Conservation (phyloP, 2,113 vertebrate species). For the Prolemur simus region DNA sequence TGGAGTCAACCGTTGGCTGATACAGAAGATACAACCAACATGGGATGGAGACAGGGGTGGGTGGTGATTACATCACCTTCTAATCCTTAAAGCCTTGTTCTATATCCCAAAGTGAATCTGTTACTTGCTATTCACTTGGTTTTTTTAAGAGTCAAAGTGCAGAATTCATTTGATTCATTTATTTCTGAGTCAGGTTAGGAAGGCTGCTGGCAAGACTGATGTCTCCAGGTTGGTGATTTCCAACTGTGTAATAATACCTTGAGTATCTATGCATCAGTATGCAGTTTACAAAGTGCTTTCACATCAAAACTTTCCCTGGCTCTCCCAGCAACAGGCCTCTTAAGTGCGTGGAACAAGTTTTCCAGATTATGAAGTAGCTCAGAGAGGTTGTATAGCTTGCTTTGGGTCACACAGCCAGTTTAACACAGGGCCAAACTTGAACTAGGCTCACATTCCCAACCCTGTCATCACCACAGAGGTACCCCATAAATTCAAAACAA, state of each 20-base stretch:
- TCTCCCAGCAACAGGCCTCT: slow-evolving; percentile 11
- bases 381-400: not conserved
- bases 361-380: slow-evolving; percentile 34
- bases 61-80: not conserved
- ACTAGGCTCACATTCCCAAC: not conserved
- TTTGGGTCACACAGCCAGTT: not conserved
- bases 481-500: not conserved
- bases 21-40: not conserved
- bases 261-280: slow-evolving; percentile 25
- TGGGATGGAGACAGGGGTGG: rapidly evolving
- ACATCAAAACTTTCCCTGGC: slow-evolving; percentile 50
- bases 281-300: slow-evolving; percentile 72
- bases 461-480: not conserved
- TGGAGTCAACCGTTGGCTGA: not conserved
- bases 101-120: not conserved
- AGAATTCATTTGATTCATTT: slow-evolving; percentile 46
- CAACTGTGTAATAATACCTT: slow-evolving; percentile 63
- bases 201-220: not conserved
- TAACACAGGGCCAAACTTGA: not conserved
- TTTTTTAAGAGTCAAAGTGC: not conserved
- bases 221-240: slow-evolving; percentile 64
- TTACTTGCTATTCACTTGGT: not conserved
- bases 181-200: slow-evolving; percentile 53
- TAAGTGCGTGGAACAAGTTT: not conserved
- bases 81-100: slow-evolving; percentile 14